Conservation (phyloP, 2,113 vertebrate species). For the Sylvietta virens region DNA sequence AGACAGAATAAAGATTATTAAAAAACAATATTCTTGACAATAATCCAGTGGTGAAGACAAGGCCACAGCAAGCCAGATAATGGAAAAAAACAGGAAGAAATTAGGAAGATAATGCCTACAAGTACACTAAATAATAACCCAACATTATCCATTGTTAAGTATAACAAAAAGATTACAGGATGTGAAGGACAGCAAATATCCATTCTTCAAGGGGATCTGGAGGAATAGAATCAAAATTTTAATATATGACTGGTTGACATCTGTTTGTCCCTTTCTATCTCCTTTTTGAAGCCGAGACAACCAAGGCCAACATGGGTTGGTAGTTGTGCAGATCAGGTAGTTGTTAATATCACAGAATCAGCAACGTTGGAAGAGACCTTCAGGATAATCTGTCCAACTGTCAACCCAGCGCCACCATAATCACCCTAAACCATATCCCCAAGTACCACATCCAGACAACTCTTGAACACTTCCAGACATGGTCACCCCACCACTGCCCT, state of each 20-base stretch:
- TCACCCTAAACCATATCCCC: not conserved
- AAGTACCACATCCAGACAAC: not conserved
- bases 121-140: not conserved
- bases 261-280: not conserved
- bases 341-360: not conserved
- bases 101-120: not conserved
- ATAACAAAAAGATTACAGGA: not conserved
- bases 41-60: not conserved
- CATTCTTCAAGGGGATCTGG: not conserved
- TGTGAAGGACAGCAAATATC: not conserved
- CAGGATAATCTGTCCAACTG: not conserved
- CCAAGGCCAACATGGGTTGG: not conserved
- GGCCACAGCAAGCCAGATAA: not conserved
- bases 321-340: not conserved
- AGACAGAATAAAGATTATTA: not conserved
- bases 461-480: not conserved
- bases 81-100: not conserved
- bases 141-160: not conserved
- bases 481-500: not conserved
- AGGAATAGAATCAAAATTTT: not conserved
- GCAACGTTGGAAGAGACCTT: not conserved
- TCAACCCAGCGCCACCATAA: not conserved
- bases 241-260: not conserved
- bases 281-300: not conserved
- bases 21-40: not conserved